These are phyloP conservation scores for Clytia hemisphaerica DNA, from an alignment of 30 jellyfish, hydroid and myxozoan species.

Conservation along the genomic window DNA sequence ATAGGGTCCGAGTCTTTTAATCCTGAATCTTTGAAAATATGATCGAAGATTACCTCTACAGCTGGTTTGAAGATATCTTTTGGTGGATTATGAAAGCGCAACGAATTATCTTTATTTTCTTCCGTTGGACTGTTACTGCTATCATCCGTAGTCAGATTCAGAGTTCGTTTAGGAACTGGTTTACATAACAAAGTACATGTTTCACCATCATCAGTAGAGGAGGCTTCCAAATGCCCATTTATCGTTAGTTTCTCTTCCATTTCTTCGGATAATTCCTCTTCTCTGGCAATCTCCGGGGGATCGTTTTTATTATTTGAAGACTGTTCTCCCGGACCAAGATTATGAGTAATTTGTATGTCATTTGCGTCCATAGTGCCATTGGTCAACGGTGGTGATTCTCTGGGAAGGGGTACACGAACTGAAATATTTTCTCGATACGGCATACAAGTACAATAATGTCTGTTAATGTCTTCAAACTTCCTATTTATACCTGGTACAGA, in stretches of 20 bases:
- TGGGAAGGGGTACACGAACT: no score
- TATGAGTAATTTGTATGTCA: no score
- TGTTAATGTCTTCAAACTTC: neutral
- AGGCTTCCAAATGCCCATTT: no score
- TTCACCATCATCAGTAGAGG: no score
- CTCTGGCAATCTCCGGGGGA: neutral
- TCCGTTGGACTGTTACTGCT: neutral
- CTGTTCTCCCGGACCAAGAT: no score
- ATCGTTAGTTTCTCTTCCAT: no score
- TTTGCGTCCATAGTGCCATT: no score
- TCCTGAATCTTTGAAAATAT: neutral
- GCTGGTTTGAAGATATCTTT: slow-evolving; percentile 44
- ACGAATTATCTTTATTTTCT: neutral
- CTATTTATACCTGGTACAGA: no score
- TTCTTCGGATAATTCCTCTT: neutral
- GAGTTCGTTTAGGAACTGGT: neutral
- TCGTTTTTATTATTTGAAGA: no score
- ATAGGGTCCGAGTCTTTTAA: no score
- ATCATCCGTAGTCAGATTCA: neutral
- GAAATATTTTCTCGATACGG: no score
- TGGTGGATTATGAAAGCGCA: slow-evolving; percentile 58
- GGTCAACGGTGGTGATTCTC: no score
- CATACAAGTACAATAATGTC: slow-evolving; percentile 13
- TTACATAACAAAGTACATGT: neutral
- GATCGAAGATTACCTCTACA: slow-evolving; percentile 33